A percentile compares a stretch with the other conserved stretches of the same genome.
These are phyloP conservation scores for Ophraella communa DNA, from an alignment of 2,888 invertebrate genomes.

Conservation along the genomic window DNA sequence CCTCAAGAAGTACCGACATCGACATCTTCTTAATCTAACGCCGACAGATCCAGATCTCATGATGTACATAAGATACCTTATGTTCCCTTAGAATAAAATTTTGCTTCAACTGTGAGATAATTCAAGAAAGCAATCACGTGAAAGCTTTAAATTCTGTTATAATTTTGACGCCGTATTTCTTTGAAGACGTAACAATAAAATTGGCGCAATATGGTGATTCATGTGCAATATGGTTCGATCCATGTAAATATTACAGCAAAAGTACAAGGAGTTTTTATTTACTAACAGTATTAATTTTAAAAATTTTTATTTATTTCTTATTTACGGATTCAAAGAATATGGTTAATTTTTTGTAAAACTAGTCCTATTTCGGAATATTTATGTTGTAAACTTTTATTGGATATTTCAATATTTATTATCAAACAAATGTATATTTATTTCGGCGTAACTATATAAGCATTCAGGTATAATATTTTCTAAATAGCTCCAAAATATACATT, in stretches of 20 bases:
- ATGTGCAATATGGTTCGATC: no score
- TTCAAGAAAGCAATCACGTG: slow-evolving; percentile 17
- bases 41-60: slow-evolving; percentile 36
- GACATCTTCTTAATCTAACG: slow-evolving; percentile 38
- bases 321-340: not conserved
- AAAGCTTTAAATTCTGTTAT: slow-evolving; percentile 8
- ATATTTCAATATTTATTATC: not conserved
- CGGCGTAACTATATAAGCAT: not conserved
- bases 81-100: slow-evolving; percentile 29
- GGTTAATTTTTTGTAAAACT: not conserved
- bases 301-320: not conserved
- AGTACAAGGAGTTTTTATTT: no score
- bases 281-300: not conserved
- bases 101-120: slow-evolving; percentile 27
- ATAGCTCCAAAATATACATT: not conserved
- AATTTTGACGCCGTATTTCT: slow-evolving; percentile 22
- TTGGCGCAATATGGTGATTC: no score
- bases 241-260: no score
- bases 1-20: slow-evolving; percentile 40
- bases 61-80: slow-evolving; percentile 42
- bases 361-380: not conserved
- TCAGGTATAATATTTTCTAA: not conserved
- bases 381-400: not conserved
- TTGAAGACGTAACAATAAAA: not conserved
- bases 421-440: not conserved